These are phyloP conservation scores for Erebia palarica DNA, from an alignment of 2,888 invertebrate genomes.

Conservation along the genomic window DNA sequence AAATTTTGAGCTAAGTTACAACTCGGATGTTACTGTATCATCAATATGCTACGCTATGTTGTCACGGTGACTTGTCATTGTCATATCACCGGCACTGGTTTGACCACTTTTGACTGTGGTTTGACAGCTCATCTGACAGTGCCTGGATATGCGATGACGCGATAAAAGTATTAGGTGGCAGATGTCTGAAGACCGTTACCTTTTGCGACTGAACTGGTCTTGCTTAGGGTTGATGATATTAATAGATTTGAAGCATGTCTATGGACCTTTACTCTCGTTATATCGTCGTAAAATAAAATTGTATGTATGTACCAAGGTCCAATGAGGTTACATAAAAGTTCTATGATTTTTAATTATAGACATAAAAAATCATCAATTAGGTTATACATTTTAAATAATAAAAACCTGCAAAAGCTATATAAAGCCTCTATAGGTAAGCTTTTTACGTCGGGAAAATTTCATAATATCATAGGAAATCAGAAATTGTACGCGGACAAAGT, in stretches of 20 bases:
- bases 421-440: too few species aligned
- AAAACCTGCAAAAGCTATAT: too few species aligned
- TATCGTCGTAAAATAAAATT: background rate
- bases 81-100: slow-evolving; percentile 45
- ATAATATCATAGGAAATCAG: too few species aligned
- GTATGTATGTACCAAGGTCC: too few species aligned
- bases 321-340: too few species aligned
- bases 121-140: slow-evolving; percentile 54
- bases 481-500: too few species aligned
- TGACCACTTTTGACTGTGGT: slow-evolving; percentile 38
- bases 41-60: slow-evolving; percentile 43
- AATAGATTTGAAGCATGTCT: background rate
- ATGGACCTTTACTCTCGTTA: background rate
- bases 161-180: slow-evolving; percentile 53
- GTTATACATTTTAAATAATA: too few species aligned
- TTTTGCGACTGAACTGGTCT: slow-evolving; percentile 20
- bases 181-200: slow-evolving; percentile 39
- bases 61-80: slow-evolving; percentile 56
- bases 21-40: slow-evolving; percentile 10
- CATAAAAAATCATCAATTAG: too few species aligned
- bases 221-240: slow-evolving; percentile 2
- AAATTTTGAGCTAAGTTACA: background rate
- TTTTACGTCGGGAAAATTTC: too few species aligned
- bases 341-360: too few species aligned
- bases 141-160: slow-evolving; percentile 57